Base-by-base conservation (phyloP, 1,140 invertebrate genomes). In the Antheraea mylitta region DNA sequence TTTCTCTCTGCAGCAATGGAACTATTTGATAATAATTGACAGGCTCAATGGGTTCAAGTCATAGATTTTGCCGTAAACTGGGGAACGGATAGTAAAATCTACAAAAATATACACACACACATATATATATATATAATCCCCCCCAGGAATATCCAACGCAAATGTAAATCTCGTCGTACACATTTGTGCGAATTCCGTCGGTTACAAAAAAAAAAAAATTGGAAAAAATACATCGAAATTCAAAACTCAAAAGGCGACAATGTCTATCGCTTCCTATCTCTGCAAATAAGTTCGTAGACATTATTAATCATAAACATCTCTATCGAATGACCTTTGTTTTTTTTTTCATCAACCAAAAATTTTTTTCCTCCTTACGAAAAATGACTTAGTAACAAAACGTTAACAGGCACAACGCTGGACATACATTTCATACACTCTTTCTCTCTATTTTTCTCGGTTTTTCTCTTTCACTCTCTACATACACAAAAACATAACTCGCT, bases 321-420 rank as follows among this genome's bases (percentile, higher is more conserved):
- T 61, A 30, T 60, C 18, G 64, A 70, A 70, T 68, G 70, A 76
- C 72, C 65, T 67, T 58, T 69, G 67, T 70, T 63, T 60, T 71
- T 71, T 66, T 60, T 64, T 66, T 70, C 62, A 38, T 67, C 74
- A 70, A 83, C 81, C 77, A 78, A 80, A 85, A 83, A 69, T 61
- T 68, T 70, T 75, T 61, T 70, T 78, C 68, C 71, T 82, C 76
- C 71, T 82, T 76, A 68, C 69, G 68, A 78, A 22, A 81, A 82
- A 81, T 77, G 73, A 78, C 74, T 77, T 80, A 78, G 72, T 78
- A 86, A 85, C 78, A 84, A 82, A 82, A 84, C 75, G 76, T 77
- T 76, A 76, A 80, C 74, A 84, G 75, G 85, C 85, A 82, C 79
- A 85, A 84, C 82, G 81, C 62, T 79, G 77, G 71, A 77, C 75